phyloP scores from a whole-genome alignment of 2,113 vertebrate genomes.

The Zosterops japonicus region DNA sequence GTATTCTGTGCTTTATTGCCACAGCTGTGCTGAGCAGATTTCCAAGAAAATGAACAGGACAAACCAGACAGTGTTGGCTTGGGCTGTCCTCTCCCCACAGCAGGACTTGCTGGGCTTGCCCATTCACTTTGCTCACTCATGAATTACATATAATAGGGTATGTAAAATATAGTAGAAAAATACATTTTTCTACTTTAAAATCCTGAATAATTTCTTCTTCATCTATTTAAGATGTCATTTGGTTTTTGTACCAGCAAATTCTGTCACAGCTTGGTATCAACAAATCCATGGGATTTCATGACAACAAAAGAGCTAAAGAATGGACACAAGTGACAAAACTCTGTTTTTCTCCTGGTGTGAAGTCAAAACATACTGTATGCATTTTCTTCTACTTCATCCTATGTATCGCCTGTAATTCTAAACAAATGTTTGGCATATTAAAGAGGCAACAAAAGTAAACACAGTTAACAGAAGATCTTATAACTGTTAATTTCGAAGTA shows the following conservation, averaged over 20 bases:
- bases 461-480: neutral
- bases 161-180: neutral
- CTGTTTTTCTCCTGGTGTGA: neutral
- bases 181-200: neutral
- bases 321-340: neutral
- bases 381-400: neutral
- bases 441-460: neutral
- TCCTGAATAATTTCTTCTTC: neutral
- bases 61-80: constrained; percentile 28
- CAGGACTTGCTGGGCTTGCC: neutral
- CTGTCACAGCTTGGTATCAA: neutral
- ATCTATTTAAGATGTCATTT: neutral
- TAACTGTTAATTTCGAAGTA: neutral
- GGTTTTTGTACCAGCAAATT: neutral
- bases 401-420: neutral
- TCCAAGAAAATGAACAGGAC: constrained; percentile 52
- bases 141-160: neutral
- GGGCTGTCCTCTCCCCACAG: constrained; percentile 33
- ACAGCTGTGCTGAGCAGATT: constrained; percentile 52
- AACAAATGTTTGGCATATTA: neutral
- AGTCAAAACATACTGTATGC: neutral
- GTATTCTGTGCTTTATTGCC: constrained; percentile 57
- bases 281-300: neutral
- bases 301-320: neutral
- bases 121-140: neutral